A percentile compares a stretch with the other conserved stretches of the same genome.
Evolutionary conservation across 1,140 invertebrate genomes (phyloP).

Genomic region (Orchestia grillus): DNA sequence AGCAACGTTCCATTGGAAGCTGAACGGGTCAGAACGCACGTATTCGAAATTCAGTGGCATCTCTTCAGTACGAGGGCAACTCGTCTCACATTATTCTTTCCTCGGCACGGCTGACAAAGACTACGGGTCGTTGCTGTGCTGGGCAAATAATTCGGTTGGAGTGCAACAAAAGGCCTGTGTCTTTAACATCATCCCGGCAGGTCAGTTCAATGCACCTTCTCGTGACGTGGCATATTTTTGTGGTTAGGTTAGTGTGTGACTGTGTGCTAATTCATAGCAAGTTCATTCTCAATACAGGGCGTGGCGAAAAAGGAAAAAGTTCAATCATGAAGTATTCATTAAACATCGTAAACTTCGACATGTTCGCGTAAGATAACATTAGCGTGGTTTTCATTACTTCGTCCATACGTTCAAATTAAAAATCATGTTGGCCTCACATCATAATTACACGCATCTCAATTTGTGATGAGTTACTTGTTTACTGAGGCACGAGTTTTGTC

Average conservation of each 20-base stretch:
- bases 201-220: constrained; percentile 74
- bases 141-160: constrained; percentile 87
- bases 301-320: too few species aligned
- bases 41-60: constrained; percentile 20
- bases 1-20: constrained; percentile 59
- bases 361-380: too few species aligned
- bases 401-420: too few species aligned
- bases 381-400: too few species aligned
- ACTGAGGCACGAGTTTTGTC: too few species aligned
- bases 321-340: background rate
- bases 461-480: too few species aligned
- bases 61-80: constrained; percentile 35
- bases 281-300: background rate
- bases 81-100: constrained; percentile 56
- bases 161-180: constrained; percentile 84
- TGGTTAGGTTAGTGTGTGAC: background rate
- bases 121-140: constrained; percentile 85
- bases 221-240: background rate
- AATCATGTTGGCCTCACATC: too few species aligned
- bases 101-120: constrained; percentile 79
- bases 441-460: too few species aligned
- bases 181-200: constrained; percentile 84
- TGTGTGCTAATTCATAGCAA: background rate
- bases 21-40: constrained; percentile 58
- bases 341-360: background rate